Conservation (phyloP, 2,888 invertebrate genomes). For the Meiosimyza platycephala region DNA sequence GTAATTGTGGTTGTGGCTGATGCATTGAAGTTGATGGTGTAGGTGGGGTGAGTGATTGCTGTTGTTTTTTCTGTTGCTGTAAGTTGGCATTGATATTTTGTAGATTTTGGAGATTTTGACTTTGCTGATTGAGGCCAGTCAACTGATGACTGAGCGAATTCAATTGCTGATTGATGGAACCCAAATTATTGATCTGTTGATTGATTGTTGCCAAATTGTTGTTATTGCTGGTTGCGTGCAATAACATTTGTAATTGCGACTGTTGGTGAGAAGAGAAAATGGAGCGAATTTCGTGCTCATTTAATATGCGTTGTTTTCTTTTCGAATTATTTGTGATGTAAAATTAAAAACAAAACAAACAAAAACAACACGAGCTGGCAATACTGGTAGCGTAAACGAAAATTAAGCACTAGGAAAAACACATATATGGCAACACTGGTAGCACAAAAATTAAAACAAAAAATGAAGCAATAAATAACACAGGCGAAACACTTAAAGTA, state of each 20-base stretch:
- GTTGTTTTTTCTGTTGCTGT: slow-evolving; percentile 50
- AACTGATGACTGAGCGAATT: slow-evolving; percentile 65
- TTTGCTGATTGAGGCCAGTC: slow-evolving; percentile 66
- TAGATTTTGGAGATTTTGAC: slow-evolving; percentile 66
- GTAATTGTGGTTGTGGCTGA: slow-evolving; percentile 51
- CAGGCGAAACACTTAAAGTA: too few relatives aligned
- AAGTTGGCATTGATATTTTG: slow-evolving; percentile 56
- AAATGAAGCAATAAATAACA: too few relatives aligned
- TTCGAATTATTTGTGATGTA: slow-evolving; percentile 25
- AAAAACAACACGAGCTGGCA: slow-evolving; percentile 30
- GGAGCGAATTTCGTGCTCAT: slow-evolving; percentile 11
- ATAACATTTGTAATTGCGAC: slow-evolving; percentile 64
- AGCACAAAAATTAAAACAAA: too few relatives aligned
- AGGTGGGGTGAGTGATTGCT: slow-evolving; percentile 47
- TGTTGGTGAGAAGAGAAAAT: slow-evolving; percentile 43
- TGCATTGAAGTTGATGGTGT: slow-evolving; percentile 46
- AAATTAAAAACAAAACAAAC: slow-evolving; percentile 25
- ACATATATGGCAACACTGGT: slow-evolving; percentile 5
- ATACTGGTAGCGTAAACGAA: background rate
- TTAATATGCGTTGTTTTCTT: slow-evolving; percentile 10
- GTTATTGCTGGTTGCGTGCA: slow-evolving; percentile 65
- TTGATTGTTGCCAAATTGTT: slow-evolving; percentile 66
- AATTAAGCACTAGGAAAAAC: slow-evolving; percentile 24
- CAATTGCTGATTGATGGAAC: slow-evolving; percentile 66
- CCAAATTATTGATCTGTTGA: slow-evolving; percentile 65